These are phyloP conservation scores for Tiaroga cobitis DNA, from an alignment of 2,797 vertebrate genomes.

Conservation along the genomic window DNA sequence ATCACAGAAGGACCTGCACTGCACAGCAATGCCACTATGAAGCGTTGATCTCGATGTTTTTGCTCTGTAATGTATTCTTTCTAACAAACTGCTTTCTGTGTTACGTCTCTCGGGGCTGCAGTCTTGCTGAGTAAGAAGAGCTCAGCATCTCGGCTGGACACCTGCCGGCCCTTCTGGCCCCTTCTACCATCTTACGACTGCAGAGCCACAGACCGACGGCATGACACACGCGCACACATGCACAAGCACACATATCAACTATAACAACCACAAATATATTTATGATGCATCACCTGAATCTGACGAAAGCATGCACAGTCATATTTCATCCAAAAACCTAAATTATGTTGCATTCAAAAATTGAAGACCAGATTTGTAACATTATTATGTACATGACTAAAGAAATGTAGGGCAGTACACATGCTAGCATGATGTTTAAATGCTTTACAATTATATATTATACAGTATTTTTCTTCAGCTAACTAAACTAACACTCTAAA, in stretches of 20 bases:
- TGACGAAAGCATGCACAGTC: neutral
- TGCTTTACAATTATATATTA: too few relatives aligned
- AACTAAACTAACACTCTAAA: too few relatives aligned
- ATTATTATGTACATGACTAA: neutral
- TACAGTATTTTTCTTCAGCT: too few relatives aligned
- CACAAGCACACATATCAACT: neutral
- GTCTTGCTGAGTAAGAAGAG: slow-evolving; percentile 40
- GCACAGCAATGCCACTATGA: neutral
- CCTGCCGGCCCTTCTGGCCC: slow-evolving; percentile 20
- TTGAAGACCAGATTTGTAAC: neutral
- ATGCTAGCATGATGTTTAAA: neutral
- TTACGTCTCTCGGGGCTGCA: slow-evolving; percentile 36
- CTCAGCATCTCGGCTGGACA: slow-evolving; percentile 18
- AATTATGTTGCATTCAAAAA: neutral
- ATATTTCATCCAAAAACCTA: neutral
- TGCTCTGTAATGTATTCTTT: slow-evolving; percentile 28
- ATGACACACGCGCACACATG: neutral
- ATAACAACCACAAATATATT: neutral
- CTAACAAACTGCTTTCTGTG: slow-evolving; percentile 29
- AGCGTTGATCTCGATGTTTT: neutral
- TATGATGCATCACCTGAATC: neutral
- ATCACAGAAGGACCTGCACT: neutral
- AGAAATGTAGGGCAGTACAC: neutral
- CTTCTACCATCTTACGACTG: neutral
- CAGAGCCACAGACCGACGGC: neutral